Evolutionary conservation across 2,113 vertebrate species (phyloP).

Genomic region (Crotalus viridis): DNA sequence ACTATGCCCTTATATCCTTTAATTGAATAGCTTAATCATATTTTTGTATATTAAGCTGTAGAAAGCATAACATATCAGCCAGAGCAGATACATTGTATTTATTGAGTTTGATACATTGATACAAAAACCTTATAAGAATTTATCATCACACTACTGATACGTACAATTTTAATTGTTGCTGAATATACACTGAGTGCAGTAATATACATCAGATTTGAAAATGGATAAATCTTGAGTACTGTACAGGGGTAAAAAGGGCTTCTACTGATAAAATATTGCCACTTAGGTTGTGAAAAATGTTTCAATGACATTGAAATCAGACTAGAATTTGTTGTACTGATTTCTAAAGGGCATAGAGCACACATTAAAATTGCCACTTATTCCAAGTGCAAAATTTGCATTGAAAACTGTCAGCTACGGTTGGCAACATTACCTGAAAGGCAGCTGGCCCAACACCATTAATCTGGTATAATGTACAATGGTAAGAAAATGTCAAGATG

Average conservation of each 20-base stretch:
- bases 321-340: neutral
- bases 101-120: neutral
- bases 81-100: slow-evolving; percentile 1
- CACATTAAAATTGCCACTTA: neutral
- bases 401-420: neutral
- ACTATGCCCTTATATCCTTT: neutral
- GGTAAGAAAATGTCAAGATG: neutral
- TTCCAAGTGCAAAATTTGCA: neutral
- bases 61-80: neutral
- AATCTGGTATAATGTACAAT: neutral
- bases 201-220: neutral
- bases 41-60: neutral
- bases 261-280: neutral
- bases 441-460: neutral
- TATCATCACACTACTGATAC: neutral
- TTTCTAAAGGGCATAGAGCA: neutral
- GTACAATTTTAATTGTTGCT: neutral
- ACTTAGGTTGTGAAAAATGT: neutral
- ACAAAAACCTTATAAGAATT: fast-evolving
- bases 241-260: neutral
- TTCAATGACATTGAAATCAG: neutral
- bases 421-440: neutral
- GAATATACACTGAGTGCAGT: neutral
- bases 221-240: neutral
- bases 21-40: neutral